phyloP scores from a whole-genome alignment of 2,888 invertebrate genomes.

The Coelogynopora nodosa region DNA sequence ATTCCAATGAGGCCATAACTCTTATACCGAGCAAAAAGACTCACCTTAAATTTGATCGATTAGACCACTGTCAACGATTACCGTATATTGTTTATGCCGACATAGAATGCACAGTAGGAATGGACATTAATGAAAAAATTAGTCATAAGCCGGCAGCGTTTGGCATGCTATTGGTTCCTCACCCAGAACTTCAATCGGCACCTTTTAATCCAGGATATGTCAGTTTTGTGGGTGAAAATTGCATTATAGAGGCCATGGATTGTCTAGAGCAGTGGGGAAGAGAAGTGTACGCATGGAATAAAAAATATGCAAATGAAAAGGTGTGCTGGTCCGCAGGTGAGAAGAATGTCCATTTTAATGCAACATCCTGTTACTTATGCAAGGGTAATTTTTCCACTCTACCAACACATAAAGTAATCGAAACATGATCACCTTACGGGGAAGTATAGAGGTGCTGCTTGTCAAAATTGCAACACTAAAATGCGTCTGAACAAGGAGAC shows the following conservation, averaged over 20 bases:
- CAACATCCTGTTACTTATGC: background rate
- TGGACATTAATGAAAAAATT: background rate
- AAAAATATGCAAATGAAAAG: background rate
- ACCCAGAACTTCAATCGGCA: background rate
- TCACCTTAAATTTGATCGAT: background rate
- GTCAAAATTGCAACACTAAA: background rate
- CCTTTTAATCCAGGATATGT: background rate
- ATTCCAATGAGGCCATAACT: background rate
- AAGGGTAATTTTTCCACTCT: background rate
- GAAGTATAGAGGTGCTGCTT: slow-evolving; percentile 47
- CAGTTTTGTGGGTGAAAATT: background rate
- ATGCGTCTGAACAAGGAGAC: background rate
- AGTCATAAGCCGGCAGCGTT: background rate
- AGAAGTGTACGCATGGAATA: background rate
- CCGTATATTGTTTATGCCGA: background rate
- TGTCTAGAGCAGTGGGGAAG: background rate
- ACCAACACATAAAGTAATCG: background rate
- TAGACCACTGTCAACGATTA: background rate
- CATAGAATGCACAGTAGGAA: background rate
- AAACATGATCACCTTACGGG: slow-evolving; percentile 48
- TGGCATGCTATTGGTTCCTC: background rate
- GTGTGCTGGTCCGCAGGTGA: background rate
- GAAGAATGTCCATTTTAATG: background rate
- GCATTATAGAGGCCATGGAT: background rate
- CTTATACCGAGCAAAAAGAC: background rate